phyloP scores from a whole-genome alignment of 2,113 vertebrate species.

The Tretioscincus oriximinensis region DNA sequence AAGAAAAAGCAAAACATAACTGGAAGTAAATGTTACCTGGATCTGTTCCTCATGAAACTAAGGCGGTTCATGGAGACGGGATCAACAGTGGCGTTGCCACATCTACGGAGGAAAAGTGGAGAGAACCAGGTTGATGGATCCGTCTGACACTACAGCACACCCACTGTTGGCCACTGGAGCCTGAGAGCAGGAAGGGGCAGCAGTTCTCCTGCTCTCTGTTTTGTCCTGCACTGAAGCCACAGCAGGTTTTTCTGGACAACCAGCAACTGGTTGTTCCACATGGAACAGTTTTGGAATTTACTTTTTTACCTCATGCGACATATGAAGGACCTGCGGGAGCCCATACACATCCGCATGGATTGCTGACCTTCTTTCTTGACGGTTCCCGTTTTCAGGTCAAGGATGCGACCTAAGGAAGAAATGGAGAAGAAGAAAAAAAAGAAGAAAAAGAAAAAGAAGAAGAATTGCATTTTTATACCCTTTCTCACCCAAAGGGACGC shows the following conservation, averaged over 20 bases:
- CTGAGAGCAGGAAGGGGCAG: background rate
- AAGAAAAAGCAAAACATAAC: too few species aligned
- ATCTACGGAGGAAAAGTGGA: conserved; percentile 67
- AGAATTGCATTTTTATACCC: too few species aligned
- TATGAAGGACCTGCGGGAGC: conserved; percentile 93
- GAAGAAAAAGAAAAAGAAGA: too few species aligned
- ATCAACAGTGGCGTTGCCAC: conserved; percentile 84
- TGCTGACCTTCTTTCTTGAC: conserved; percentile 98
- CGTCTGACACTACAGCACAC: background rate
- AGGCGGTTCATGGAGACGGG: conserved; percentile 86
- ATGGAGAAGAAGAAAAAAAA: background rate
- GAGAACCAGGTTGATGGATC: accelerated
- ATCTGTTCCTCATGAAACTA: conserved; percentile 87
- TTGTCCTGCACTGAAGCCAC: background rate
- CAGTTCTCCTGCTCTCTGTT: background rate
- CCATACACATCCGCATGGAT: conserved; percentile 95
- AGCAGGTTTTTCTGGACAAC: too few species aligned
- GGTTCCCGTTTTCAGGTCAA: conserved; percentile 95
- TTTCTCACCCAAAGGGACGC: too few species aligned
- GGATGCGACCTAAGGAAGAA: conserved; percentile 82
- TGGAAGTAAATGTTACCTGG: conserved; percentile 76
- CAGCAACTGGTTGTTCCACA: too few species aligned
- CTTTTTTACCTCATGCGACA: conserved; percentile 91
- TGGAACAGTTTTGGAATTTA: too few species aligned
- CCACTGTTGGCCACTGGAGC: background rate